Evolutionary conservation across 2,797 vertebrate genomes (phyloP).

Genomic region (Characodon lateralis): DNA sequence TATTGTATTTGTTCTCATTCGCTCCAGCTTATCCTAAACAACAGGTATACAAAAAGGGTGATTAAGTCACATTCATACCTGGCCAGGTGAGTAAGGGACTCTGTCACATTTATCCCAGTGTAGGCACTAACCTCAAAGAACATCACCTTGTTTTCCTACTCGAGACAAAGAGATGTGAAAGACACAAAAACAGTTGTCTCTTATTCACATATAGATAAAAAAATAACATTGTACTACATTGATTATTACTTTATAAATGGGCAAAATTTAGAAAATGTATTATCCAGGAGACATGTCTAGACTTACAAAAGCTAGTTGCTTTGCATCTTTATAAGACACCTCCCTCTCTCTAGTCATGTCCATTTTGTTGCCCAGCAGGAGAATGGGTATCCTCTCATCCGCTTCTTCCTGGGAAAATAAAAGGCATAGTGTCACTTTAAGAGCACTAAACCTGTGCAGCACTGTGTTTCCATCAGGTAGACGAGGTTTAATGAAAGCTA

Average conservation of each 20-base stretch:
- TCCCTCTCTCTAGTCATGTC: slow-evolving; percentile 86
- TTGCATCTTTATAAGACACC: slow-evolving; percentile 85
- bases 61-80: slow-evolving; percentile 70
- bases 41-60: not conserved
- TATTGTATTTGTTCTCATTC: not conserved
- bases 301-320: slow-evolving; percentile 87
- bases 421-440: not conserved
- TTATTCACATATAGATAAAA: not conserved
- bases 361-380: slow-evolving; percentile 92
- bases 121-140: slow-evolving; percentile 93
- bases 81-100: slow-evolving; percentile 87
- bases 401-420: slow-evolving; percentile 82
- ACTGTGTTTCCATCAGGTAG: not conserved
- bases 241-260: not conserved
- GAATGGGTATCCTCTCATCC: slow-evolving; percentile 84
- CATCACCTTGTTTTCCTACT: slow-evolving; percentile 85
- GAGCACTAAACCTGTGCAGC: not conserved
- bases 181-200: not conserved
- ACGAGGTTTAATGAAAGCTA: not conserved
- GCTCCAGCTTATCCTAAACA: not conserved
- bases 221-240: not conserved
- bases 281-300: not conserved
- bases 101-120: slow-evolving; percentile 82
- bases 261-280: not conserved
- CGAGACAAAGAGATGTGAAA: not conserved